Base-by-base conservation (phyloP, 2,113 vertebrate genomes). In the Agapornis roseicollis region DNA sequence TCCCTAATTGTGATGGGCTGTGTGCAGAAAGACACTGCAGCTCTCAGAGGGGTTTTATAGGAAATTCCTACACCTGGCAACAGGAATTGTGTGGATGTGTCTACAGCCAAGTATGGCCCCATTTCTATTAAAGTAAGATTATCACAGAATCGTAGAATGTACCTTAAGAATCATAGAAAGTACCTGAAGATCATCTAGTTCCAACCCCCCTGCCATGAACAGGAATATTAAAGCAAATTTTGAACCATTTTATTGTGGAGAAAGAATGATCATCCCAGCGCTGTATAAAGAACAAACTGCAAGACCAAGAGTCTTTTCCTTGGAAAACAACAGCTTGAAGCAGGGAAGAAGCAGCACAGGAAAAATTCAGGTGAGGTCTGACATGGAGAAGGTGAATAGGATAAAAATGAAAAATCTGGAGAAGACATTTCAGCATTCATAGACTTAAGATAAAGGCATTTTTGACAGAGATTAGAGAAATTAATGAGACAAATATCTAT, bases 1-100 rank as follows among this genome's bases (percentile, higher is more conserved):
- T 56, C 31, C 63, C 18, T 83, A 46, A 49, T 18, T 0, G 0
- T 33, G 19, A 52, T 15, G 23, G 7, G 19, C 23, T 25, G 8
- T 28, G 5, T 64, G 53, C 20, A 49, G 10, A 31, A 3, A 76
- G 35, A 58, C 13, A 10, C 13, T 64, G 9, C 10, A 41, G 6
- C 3, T 72, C 8, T 68, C 25, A 41, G 16, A 13, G 1, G 0
- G 19, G 9, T 69, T 39, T 69, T 13, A 3, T 41, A 33, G 29
- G 56, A 58, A 70, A 80, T 29, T 50, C 64, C 33, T 83, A 33
- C 11, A 33, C 4, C 5, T 85, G 15, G 18, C 53, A 66, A 70
- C 5, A 63, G 23, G 25, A 86, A 74, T 23, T 64, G 5, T 47
- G 23, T 90, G 10, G 22, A 35, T 73, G 1, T 22, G 31, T 44